Base-by-base conservation (phyloP, 2,797 vertebrate genomes). In the Enteromius radiatus region DNA sequence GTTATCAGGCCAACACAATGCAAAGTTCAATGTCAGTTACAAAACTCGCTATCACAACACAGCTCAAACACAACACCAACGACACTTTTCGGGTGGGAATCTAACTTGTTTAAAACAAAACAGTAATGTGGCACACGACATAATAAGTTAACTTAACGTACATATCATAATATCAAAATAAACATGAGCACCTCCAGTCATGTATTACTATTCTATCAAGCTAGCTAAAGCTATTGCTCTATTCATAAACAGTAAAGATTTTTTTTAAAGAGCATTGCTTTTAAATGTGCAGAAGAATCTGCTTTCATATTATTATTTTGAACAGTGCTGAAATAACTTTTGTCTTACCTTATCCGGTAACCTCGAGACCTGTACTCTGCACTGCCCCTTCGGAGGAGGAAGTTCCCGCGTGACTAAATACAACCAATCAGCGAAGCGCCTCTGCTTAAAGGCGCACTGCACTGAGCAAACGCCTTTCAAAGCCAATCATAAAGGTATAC, bases 11-110 rank as follows among this genome's bases (percentile, higher is more conserved):
- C 61, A 79, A 69, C 67, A 33, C 38, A 43, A 54, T 65, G 41
- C 80, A 81, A 82, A 82, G 80, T 75, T 56, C 80, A 82, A 82
- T 73, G 69, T 28, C 43, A 33, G 59, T 54, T 38, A 65, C 69
- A 75, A 52, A 28, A 65, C 59, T 65, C 23, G 17, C 21, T 49
- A 8, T 67, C 59, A 64, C 41, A 4, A 38, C 56, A 59, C 36
- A 26, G 9, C 23, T 76, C 64, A 43, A 26, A 68, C 15, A 54
- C 21, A 69, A 31, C 1, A 14, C 3, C 15, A 38, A 52, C 21
- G 15, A n/a, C n/a, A n/a, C 6, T 1, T 23, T 23, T 47, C 8
- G 12, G 0, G 10, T 21, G 4, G 28, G 1, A 1, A 23, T 19
- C 15, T 19, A 4, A 54, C 19, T 54, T 4, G 2, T 23, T 14